Evolutionary conservation across 2,888 invertebrate genomes (phyloP), one percentile per base, ranked within the genome.

Genomic region (Linnaemya tessellans): DNA sequence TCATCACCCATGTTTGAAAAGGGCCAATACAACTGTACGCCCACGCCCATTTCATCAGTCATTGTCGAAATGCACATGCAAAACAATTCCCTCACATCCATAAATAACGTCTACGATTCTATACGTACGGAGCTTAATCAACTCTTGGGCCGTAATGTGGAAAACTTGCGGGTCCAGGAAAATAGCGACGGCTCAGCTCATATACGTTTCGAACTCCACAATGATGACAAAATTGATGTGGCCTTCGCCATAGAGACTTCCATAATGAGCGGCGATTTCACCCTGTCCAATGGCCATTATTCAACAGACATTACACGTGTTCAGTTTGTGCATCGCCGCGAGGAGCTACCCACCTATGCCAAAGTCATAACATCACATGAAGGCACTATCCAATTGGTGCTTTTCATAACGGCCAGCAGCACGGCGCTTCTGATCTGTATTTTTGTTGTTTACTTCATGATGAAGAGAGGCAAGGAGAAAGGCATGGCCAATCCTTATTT

Each of bases 381-480:
- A 65, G 92, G 90, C 35, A 92, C 92, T 43, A 96, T 96, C 89
- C 96, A 96, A 90, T 95, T 96, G 13, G 96, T 96, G 56, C 93
- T 96, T 22, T 95, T 97, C 88, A 96, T 96, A 18, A 93, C 96
- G 73, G 96, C 96, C 30, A 96, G 96, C 0, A 95, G 95, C 9
- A 96, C 96, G 5, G 96, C 96, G 0, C 96, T 97, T 89, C 94
- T 97, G 79, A 96, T 97, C 90, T 96, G 96, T 90, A 95, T 96
- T 22, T 93, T 97, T 22, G 95, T 96, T 38, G 95, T 97, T 4
- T 94, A 96, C 15, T 94, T 97, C 3, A 95, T 96, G 94, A 92
- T 97, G 15, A 96, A 97, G 91, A 94, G 96, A 13, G 94, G 94
- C 89, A 94, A 94, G 65, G 89, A 88, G 71, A 90, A 90, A 70